phyloP scores from a whole-genome alignment of 2,113 vertebrate genomes.

The Solea senegalensis region DNA sequence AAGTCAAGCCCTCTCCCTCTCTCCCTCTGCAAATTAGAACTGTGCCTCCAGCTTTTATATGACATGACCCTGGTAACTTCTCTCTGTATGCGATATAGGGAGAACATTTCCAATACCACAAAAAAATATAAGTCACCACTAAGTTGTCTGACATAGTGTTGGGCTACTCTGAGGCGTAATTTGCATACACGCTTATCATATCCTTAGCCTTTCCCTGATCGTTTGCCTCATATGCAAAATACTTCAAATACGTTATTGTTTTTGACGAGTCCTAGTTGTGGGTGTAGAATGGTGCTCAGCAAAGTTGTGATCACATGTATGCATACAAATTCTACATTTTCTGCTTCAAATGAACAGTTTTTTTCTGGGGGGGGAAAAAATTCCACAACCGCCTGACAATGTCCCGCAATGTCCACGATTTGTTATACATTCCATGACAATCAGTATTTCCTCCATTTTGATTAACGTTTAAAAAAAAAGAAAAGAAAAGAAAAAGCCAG shows the following conservation, averaged over 20 bases:
- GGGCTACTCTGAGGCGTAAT: no score
- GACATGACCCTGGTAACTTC: background rate
- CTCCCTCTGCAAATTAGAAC: conserved; percentile 2
- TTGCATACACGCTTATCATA: no score
- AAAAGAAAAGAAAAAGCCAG: background rate
- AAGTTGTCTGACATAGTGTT: no score
- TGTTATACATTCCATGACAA: no score
- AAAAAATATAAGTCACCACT: no score
- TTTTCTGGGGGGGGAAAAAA: no score
- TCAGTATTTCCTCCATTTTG: background rate
- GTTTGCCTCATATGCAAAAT: no score
- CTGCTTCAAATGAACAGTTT: no score
- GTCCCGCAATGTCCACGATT: background rate
- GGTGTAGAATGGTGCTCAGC: background rate
- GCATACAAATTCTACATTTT: background rate
- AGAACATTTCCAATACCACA: no score
- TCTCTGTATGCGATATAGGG: background rate
- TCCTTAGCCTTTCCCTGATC: no score
- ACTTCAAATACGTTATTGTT: no score
- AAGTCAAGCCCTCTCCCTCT: background rate
- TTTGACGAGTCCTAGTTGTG: no score
- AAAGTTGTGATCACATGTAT: background rate
- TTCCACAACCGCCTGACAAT: background rate
- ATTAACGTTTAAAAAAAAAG: background rate
- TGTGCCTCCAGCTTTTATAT: background rate